Conservation (phyloP, 2,888 invertebrate genomes). For the Halictus quadricinctus region DNA sequence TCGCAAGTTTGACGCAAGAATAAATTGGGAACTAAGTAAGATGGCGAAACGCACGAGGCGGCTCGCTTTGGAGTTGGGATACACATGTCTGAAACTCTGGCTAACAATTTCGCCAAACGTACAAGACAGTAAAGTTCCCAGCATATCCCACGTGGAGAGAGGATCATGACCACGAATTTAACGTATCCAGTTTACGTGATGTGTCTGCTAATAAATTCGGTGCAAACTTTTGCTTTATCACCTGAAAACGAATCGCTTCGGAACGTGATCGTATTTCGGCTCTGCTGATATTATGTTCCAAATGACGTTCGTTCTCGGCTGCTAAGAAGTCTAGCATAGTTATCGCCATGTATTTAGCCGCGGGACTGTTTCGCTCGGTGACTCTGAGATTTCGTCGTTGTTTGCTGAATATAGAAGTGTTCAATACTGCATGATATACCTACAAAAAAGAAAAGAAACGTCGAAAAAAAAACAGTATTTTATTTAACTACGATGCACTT, state of each 20-base stretch:
- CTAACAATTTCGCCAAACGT: conserved; percentile 35
- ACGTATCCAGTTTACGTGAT: conserved; percentile 34
- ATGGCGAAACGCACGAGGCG: neutral
- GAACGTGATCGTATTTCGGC: conserved; percentile 21
- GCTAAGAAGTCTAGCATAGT: neutral
- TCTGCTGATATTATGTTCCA: neutral
- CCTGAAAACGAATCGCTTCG: conserved; percentile 3
- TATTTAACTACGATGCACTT: too few species aligned
- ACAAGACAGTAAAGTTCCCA: conserved; percentile 40
- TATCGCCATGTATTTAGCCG: neutral
- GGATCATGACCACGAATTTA: conserved; percentile 34
- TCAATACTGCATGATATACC: too few species aligned
- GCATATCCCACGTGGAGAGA: conserved; percentile 22
- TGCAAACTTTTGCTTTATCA: conserved; percentile 41
- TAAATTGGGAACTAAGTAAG: conserved; percentile 17
- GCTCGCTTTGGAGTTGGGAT: neutral
- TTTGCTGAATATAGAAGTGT: neutral
- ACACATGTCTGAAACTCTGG: conserved; percentile 2
- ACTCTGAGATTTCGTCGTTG: neutral
- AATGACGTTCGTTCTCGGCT: conserved; percentile 12
- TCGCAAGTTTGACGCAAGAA: neutral
- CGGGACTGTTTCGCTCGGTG: neutral
- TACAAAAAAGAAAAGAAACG: neutral
- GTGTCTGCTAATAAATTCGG: conserved; percentile 30
- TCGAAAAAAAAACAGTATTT: too few species aligned